Conservation (phyloP, 1,140 invertebrate species). For the Lordiphosa stackelbergi region DNA sequence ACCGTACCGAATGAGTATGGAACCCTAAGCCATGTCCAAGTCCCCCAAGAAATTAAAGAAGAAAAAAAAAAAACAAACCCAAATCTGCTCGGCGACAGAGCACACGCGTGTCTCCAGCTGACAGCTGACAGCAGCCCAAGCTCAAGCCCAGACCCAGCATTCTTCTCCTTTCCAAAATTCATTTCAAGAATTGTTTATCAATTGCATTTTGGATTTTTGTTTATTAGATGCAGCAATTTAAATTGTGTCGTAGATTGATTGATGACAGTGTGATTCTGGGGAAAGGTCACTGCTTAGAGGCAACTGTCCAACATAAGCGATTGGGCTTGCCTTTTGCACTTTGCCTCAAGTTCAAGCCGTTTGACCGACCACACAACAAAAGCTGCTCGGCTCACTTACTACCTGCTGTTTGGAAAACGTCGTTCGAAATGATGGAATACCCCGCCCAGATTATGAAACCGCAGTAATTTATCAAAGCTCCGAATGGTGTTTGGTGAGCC, state of each 20-base stretch:
- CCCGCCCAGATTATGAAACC: constrained; percentile 51
- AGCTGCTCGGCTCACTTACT: constrained; percentile 38
- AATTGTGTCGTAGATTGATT: constrained; percentile 59
- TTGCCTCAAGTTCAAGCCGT: constrained; percentile 27
- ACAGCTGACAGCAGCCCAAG: constrained; percentile 54
- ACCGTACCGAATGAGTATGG: constrained; percentile 16
- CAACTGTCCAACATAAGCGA: constrained; percentile 47
- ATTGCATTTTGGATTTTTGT: constrained; percentile 29
- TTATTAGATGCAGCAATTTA: constrained; percentile 67
- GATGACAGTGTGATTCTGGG: constrained; percentile 41
- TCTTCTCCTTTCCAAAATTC: background rate
- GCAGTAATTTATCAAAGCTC: constrained; percentile 63
- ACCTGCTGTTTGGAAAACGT: constrained; percentile 61
- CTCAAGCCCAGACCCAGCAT: background rate
- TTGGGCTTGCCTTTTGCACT: constrained; percentile 50
- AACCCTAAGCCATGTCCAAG: constrained; percentile 35
- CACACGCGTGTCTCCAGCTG: constrained; percentile 47
- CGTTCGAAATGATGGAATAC: constrained; percentile 66
- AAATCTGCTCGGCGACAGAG: constrained; percentile 44
- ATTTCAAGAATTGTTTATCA: constrained; percentile 33
- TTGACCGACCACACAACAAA: constrained; percentile 19
- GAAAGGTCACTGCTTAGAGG: constrained; percentile 8
- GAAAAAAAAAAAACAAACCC: constrained; percentile 34
- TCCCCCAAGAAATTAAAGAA: constrained; percentile 18
- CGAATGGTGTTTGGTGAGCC: constrained; percentile 16